Base-by-base conservation (phyloP, 2,888 invertebrate species). In the Elysia crispata region DNA sequence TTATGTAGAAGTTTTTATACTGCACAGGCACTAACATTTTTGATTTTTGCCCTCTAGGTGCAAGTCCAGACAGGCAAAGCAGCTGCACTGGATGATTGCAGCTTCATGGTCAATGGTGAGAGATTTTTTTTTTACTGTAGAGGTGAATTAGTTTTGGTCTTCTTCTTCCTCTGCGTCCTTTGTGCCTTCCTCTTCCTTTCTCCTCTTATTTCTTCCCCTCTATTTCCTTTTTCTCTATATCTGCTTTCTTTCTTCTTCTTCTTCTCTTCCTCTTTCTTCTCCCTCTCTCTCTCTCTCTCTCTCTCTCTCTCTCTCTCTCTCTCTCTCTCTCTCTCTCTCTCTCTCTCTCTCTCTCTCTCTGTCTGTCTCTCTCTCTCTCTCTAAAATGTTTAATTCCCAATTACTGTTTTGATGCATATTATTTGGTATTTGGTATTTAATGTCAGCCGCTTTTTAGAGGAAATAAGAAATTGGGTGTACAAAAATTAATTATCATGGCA, bases 21-120 rank as follows among this genome's bases (percentile, higher is more conserved):
- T n/a, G n/a, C n/a, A n/a, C n/a, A n/a, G n/a, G n/a, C n/a, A n/a
- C n/a, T n/a, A n/a, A n/a, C n/a, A n/a, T n/a, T n/a, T n/a, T n/a
- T n/a, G n/a, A n/a, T n/a, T n/a, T n/a, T n/a, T n/a, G n/a, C n/a
- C n/a, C n/a, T 15, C 54, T 49, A 80, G 76, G 80, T 80, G 1
- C 66, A 54, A 57, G 79, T 79, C 30, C 74, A 74, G 25, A 50
- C 74, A 49, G 69, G 64, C 15, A 79, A 79, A 25, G 30, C 74
- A 33, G 74, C 70, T 18, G 57, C 76, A n/a, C 49, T 80, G 1
- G 75, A 75, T 80, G 76, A 41, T 11, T 41, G 41, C 41, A 41
- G 41, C 41, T 41, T 41, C 41, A 41, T 41, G 41, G 11, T 41
- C 41, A 41, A 41, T 11, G 41, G 41, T 41, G 11, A 41, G 41